Base-by-base conservation (phyloP, 2,113 vertebrate genomes). In the Takifugu flavidus region DNA sequence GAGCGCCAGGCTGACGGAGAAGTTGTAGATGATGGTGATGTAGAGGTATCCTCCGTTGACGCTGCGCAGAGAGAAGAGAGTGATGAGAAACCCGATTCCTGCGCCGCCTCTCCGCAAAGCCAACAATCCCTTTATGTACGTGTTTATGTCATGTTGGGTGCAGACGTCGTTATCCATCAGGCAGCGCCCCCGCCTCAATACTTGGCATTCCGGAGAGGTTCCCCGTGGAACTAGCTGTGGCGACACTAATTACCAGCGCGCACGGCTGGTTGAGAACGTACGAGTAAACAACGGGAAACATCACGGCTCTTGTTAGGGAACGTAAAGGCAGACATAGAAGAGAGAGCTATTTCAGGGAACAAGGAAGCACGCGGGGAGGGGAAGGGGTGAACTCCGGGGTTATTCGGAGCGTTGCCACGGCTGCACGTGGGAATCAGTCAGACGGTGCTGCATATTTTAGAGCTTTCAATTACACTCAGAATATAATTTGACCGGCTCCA, bases 21-120 rank as follows among this genome's bases (percentile, higher is more conserved):
- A 82, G 77, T 98, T 98, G 90, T 98, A 95, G 89, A 98, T 89
- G 73, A 99, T 96, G 47, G 92, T 95, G 88, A 98, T 92, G 28
- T 98, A 99, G 13, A 99, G 92, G 82, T 98, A 98, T 25, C 96
- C 95, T 0, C 93, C 96, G 39, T 73, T 94, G 73, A 96, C 78
- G 2, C 97, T 98, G 84, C 0, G 62, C 4, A 61, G 51, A 82
- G 71, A 64, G 0, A 49, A 67, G 27, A 70, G 12, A 4, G 1
- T 2, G 26, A 31, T 13, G 47, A 34, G 31, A 60, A 3, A 0
- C 1, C 6, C 7, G 5, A 39, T 46, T 59, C 55, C 42, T 44
- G 53, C 50, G 5, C 11, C 57, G 25, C 4, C 28, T 5, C 5
- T 46, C 25, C 13, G 64, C 70, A 65, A 43, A 52, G 52, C 49